Evolutionary conservation across 2,113 vertebrate species (phyloP), one percentile per base, ranked within the genome.

Genomic region (Atherinomorus stipes): DNA sequence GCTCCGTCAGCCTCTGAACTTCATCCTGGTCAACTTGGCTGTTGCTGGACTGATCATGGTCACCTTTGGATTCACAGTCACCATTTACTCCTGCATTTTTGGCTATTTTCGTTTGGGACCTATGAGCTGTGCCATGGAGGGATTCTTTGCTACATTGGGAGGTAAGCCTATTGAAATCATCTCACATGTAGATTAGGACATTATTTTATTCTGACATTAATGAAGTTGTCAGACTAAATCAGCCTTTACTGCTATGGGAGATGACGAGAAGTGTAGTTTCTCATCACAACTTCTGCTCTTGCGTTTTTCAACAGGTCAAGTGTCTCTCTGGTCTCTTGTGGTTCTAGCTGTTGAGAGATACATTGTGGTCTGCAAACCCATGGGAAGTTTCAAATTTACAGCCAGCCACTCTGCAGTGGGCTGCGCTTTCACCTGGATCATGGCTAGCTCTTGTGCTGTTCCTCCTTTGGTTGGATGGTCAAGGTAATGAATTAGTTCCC

Each of bases 401-500:
- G 9, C 87, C 1, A 83, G 63, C 25, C 94, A 94, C 19, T 63
- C 75, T 1, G 91, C 93, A 80, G 51, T 78, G 38, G 82, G 75
- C 85, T 85, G 94, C 6, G 73, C 23, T 4, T 93, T 94, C 64
- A 95, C 93, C 84, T 95, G 94, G 94, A 0, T 94, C 25, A 94
- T 95, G 94, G 90, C 93, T 47, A 0, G 90, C 0, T 25, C 92
- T 28, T 94, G 93, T 10, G 93, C 94, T 0, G 66, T 63, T 7
- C 94, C 93, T 0, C 93, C 94, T 3, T 89, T 95, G 49, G 63
- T 91, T 0, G 94, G 94, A 44, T 95, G 94, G 93, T 95, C 94
- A 77, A 95, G 95, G 94, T 76, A 71, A 37, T 70, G 28, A 54
- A 47, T 61, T 82, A 54, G 25, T 31, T 28, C 11, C 23, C 1